A percentile compares a stretch with the other conserved stretches of the same genome.
Conservation (phyloP, 1,140 invertebrate species). For the Drosophila leontia region DNA sequence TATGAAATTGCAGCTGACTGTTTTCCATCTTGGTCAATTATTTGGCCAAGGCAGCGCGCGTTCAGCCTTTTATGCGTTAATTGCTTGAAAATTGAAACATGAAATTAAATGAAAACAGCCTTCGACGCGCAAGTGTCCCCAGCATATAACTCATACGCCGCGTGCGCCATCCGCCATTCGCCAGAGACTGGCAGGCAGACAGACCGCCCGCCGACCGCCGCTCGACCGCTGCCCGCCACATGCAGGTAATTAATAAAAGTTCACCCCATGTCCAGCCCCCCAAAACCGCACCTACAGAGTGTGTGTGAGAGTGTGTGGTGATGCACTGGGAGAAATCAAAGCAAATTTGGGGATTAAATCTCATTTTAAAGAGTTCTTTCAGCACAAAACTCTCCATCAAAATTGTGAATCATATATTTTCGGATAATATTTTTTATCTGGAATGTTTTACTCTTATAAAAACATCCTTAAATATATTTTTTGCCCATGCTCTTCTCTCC, state of each 20-base stretch:
- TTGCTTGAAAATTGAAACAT: conserved; percentile 83
- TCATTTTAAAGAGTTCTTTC: background rate
- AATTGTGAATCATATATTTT: background rate
- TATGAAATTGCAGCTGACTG: conserved; percentile 57
- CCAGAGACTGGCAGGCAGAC: conserved; percentile 19
- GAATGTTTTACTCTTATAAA: too few relatives aligned
- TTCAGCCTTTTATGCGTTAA: conserved; percentile 67
- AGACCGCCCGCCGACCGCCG: conserved; percentile 25
- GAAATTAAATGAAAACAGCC: conserved; percentile 82
- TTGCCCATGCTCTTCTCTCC: conserved; percentile 1
- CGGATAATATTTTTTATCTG: background rate
- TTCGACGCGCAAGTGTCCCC: conserved; percentile 61
- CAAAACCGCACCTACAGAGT: conserved; percentile 49
- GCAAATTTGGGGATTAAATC: background rate
- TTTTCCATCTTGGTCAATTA: conserved; percentile 68
- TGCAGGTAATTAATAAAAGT: conserved; percentile 82
- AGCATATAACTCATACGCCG: conserved; percentile 67
- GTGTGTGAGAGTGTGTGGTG: conserved; percentile 14
- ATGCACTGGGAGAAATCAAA: conserved; percentile 1
- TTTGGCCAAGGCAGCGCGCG: conserved; percentile 27
- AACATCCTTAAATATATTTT: background rate
- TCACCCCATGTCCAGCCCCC: conserved; percentile 50
- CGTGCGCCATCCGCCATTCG: conserved; percentile 11
- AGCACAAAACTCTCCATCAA: background rate
- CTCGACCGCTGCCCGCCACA: conserved; percentile 64